Evolutionary conservation across 2,888 invertebrate genomes (phyloP).

Genomic region (Drosophila mettleri): DNA sequence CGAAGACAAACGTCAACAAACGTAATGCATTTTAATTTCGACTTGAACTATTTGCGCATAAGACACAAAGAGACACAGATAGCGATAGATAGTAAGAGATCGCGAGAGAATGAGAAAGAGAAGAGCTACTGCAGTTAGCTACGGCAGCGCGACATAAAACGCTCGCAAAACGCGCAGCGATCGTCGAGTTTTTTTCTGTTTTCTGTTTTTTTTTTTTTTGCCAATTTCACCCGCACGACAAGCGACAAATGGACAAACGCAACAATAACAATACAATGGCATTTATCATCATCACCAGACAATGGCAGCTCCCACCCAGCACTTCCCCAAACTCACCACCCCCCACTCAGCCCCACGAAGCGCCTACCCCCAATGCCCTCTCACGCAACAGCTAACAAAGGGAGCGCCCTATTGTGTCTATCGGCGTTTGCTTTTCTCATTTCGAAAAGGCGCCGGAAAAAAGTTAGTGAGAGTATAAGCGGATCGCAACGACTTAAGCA

Average conservation of each 20-base stretch:
- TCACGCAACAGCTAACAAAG: constrained; percentile 35
- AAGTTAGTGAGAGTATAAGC: background rate
- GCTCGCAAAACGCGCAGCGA: constrained; percentile 44
- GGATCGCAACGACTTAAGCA: background rate
- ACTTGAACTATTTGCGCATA: constrained; percentile 71
- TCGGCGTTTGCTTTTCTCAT: constrained; percentile 41
- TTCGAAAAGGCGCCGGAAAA: constrained; percentile 14
- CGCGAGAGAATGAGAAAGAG: background rate
- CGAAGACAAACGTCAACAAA: constrained; percentile 37
- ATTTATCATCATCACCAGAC: constrained; percentile 54
- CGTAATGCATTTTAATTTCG: constrained; percentile 66
- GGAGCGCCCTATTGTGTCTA: constrained; percentile 49
- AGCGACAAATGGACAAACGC: constrained; percentile 31
- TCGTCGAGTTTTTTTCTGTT: constrained; percentile 19
- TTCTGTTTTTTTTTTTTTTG: constrained; percentile 19
- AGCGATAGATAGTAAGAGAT: background rate
- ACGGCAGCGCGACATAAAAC: constrained; percentile 32
- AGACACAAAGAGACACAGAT: constrained; percentile 15
- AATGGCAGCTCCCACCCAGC: constrained; percentile 37
- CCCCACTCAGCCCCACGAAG: background rate
- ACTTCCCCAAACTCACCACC: background rate
- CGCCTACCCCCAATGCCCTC: background rate
- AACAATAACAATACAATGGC: constrained; percentile 47
- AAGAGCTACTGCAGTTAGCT: background rate
- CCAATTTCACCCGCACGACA: constrained; percentile 75